These are phyloP conservation scores for Cryptoprocta ferox DNA, from an alignment of 2,797 vertebrate genomes.

Conservation along the genomic window DNA sequence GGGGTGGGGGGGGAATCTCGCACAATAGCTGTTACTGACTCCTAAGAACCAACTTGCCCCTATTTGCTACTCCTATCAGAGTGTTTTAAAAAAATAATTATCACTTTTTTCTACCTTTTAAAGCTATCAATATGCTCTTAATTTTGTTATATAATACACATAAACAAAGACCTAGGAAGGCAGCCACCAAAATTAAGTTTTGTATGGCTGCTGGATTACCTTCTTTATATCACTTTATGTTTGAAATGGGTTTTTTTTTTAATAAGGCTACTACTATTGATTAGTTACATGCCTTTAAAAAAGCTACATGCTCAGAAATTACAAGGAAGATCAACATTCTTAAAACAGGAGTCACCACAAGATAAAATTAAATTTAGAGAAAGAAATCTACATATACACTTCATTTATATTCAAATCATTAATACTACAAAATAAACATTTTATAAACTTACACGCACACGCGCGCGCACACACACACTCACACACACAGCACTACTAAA, in stretches of 20 bases:
- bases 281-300: background rate
- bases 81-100: background rate
- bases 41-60: conserved; percentile 70
- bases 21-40: conserved; percentile 73
- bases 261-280: conserved; percentile 16
- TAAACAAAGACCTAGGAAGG: background rate
- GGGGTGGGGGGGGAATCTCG: conserved; percentile 70
- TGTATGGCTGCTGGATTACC: background rate
- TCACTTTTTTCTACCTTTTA: background rate
- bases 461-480: background rate
- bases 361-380: conserved; percentile 42
- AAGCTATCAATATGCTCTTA: conserved; percentile 50
- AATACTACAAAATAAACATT: conserved; percentile 50
- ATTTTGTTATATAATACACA: background rate
- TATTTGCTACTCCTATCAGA: conserved; percentile 19
- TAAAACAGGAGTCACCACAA: background rate
- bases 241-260: conserved; percentile 7
- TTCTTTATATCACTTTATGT: background rate
- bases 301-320: background rate
- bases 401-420: conserved; percentile 49
- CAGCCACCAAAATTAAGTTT: background rate
- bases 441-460: background rate
- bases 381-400: background rate
- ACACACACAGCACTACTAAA: background rate
- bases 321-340: conserved; percentile 32